Base-by-base conservation (phyloP, 2,888 invertebrate species). In the Panorpa germanica region DNA sequence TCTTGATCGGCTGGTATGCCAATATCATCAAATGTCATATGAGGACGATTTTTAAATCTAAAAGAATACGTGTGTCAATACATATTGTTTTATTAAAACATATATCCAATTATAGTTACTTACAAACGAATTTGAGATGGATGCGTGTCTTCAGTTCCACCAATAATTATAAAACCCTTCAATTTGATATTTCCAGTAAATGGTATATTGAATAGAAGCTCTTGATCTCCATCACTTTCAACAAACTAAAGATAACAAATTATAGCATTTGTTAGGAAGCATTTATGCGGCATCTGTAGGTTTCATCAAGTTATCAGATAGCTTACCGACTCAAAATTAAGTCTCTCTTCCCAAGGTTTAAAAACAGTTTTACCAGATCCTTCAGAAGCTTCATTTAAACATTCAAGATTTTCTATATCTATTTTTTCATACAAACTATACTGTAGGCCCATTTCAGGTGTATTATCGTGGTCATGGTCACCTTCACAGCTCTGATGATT, bases 121-220 rank as follows among this genome's bases (percentile, higher is more conserved):
- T 59, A 95, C 83, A 96, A 47, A 61, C 80, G 72, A 55, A 96
- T 68, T 53, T 70, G 72, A 14, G 73, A 65, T 10, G 96, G 96
- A 60, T 90, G 86, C 12, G 70, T 61, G 36, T 75, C 73, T 38
- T 80, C 73, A 48, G 88, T 78, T 38, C 83, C 85, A n/a, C 95
- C 95, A 40, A 80, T 66, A 30, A 98, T 59, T 41, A 85, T 81
- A 23, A 98, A 70, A 7, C 95, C 95, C 58, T 93, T 93, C 28
- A 98, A 57, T 53, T 95, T 95, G 2, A 98, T 67, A 59, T 83
- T 85, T 18, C 91, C 93, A 20, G 88, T 86, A 49, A 98, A 98
- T 15, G 95, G 95, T 45, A 96, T 85, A 50, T 93, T 95, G 49
- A 98, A 90, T 3, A 98, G 59, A 4, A 98, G 59, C 55, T 98